Evolutionary conservation across 2,797 vertebrate genomes (phyloP).

Genomic region (Morus bassanus): DNA sequence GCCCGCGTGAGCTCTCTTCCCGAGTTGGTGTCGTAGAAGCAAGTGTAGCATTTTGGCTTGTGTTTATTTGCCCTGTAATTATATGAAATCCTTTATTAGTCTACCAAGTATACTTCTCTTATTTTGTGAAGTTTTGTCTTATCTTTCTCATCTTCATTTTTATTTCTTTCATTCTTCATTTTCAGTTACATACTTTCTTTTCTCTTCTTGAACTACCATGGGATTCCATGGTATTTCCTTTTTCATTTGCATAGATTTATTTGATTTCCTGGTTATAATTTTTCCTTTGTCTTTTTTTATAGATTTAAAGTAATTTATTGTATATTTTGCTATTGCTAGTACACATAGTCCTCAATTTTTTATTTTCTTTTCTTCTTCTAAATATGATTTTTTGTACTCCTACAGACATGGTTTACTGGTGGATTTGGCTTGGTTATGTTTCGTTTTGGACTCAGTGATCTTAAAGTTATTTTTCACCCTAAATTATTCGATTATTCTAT

Average conservation of each 20-base stretch:
- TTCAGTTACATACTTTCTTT: neutral
- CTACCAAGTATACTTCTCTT: too few species aligned
- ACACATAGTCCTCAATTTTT: fast-evolving
- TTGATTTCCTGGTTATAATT: neutral
- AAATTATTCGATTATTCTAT: neutral
- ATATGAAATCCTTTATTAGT: fast-evolving
- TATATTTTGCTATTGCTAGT: fast-evolving
- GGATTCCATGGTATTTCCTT: neutral
- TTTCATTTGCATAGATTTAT: neutral
- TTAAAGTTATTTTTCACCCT: neutral
- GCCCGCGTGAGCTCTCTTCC: too few species aligned
- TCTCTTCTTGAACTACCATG: fast-evolving
- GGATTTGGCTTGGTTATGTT: fast-evolving
- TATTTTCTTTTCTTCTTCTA: neutral
- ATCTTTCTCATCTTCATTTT: fast-evolving
- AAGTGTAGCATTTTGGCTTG: too few species aligned
- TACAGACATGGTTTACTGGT: fast-evolving
- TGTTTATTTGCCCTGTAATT: neutral
- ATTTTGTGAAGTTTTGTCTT: neutral
- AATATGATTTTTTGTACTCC: neutral
- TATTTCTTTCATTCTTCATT: neutral
- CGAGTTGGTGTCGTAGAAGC: too few species aligned
- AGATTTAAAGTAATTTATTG: neutral
- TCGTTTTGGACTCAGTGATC: fast-evolving
- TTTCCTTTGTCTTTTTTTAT: neutral